Percentiles rank a stretch among this genome's conserved stretches.
Evolutionary conservation across 2,888 invertebrate genomes (phyloP).

Genomic region (Eumerus sabulonum): DNA sequence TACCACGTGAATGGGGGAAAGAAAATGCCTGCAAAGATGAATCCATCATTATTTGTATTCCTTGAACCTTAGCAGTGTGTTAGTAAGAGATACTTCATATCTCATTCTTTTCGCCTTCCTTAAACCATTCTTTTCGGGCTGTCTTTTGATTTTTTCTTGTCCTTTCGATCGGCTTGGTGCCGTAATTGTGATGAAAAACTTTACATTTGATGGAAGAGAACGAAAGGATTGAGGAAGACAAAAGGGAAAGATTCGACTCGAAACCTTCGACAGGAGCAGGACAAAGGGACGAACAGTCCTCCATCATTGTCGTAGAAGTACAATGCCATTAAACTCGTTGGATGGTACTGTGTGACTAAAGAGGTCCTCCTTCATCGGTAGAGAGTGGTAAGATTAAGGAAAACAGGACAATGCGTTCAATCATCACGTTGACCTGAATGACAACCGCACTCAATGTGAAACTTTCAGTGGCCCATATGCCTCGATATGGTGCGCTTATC

Average conservation of each 20-base stretch:
- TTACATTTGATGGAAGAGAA: slow-evolving; percentile 24
- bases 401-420: slow-evolving; percentile 30
- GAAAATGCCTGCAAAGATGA: slow-evolving; percentile 40
- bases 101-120: slow-evolving; percentile 2
- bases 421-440: slow-evolving; percentile 17
- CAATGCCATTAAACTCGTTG: slow-evolving; percentile 47
- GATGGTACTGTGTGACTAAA: neutral
- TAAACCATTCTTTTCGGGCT: too few relatives aligned
- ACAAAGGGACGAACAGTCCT: slow-evolving; percentile 37
- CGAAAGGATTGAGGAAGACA: neutral
- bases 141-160: too few relatives aligned
- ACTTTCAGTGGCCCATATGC: too few relatives aligned
- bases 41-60: slow-evolving; percentile 57
- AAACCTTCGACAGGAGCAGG: neutral
- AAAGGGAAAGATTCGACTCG: neutral
- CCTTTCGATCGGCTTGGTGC: too few relatives aligned
- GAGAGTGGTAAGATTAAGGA: too few relatives aligned
- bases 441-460: slow-evolving; percentile 2
- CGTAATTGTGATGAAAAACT: slow-evolving; percentile 39
- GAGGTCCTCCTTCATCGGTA: slow-evolving; percentile 22
- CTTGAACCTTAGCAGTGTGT: slow-evolving; percentile 35
- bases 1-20: slow-evolving; percentile 9
- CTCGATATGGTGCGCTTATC: neutral
- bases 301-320: slow-evolving; percentile 47
- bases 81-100: slow-evolving; percentile 39